Conservation (phyloP, 1,140 invertebrate species). For the Latrodectus geometricus region DNA sequence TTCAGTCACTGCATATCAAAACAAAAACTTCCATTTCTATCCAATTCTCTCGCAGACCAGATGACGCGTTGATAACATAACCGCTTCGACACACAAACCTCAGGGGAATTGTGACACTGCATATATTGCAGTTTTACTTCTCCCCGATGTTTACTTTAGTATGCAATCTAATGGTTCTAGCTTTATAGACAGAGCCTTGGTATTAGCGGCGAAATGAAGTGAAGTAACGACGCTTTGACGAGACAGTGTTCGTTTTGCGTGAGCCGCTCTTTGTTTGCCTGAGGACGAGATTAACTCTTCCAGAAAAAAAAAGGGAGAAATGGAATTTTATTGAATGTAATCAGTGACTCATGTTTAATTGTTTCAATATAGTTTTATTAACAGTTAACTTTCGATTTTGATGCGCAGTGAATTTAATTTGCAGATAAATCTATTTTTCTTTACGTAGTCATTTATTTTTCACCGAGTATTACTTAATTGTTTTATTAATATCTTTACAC, state of each 20-base stretch:
- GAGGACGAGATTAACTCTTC: background rate
- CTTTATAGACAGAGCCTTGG: background rate
- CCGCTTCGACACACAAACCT: background rate
- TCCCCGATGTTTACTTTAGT: constrained; percentile 4
- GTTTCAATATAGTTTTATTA: too few relatives aligned
- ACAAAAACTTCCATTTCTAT: background rate
- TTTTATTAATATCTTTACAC: too few relatives aligned
- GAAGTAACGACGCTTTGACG: background rate
- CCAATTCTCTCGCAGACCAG: background rate
- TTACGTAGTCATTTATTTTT: too few relatives aligned
- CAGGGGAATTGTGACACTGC: constrained; percentile 1
- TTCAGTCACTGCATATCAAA: background rate
- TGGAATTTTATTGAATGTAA: background rate
- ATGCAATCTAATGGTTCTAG: background rate
- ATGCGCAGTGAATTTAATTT: too few relatives aligned
- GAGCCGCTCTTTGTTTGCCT: background rate
- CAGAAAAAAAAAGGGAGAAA: background rate
- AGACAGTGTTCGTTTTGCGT: background rate
- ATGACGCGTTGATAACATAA: constrained; percentile 31
- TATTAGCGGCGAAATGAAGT: background rate
- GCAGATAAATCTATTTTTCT: too few relatives aligned
- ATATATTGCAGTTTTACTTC: constrained; percentile 5
- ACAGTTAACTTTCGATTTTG: too few relatives aligned
- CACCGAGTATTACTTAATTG: too few relatives aligned
- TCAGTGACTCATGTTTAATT: background rate